Conservation (phyloP, 2,888 invertebrate species). For the Clitarchus hookeri region DNA sequence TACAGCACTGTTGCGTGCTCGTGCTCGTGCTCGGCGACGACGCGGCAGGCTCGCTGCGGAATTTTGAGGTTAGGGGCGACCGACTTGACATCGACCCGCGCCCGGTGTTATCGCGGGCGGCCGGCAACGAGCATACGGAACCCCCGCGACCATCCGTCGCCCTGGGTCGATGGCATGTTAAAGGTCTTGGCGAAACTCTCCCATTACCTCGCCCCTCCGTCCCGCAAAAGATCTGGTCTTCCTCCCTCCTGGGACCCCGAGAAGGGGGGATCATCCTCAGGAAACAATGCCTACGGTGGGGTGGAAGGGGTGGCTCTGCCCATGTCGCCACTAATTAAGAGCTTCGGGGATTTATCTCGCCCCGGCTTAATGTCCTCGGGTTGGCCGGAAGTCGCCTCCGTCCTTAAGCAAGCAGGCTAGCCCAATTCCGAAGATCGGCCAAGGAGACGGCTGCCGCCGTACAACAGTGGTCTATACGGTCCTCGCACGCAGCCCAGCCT, state of each 20-base stretch:
- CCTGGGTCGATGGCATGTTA: neutral
- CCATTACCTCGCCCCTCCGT: neutral
- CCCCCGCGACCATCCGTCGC: too few relatives aligned
- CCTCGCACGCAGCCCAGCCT: too few relatives aligned
- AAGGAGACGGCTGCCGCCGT: neutral
- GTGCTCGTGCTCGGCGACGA: neutral
- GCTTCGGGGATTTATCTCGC: conserved; percentile 24
- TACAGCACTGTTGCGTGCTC: too few relatives aligned
- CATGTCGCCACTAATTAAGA: conserved; percentile 25
- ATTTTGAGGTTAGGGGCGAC: too few relatives aligned
- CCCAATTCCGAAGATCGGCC: conserved; percentile 14
- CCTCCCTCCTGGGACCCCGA: neutral
- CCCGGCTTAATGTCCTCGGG: conserved; percentile 16
- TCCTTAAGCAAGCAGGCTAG: neutral
- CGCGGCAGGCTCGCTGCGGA: neutral
- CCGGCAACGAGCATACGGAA: neutral
- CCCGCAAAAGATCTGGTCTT: neutral
- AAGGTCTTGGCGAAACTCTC: conserved; percentile 3
- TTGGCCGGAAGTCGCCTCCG: neutral
- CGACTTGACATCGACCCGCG: neutral
- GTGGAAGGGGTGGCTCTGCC: neutral
- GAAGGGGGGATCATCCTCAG: neutral
- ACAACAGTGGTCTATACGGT: too few relatives aligned
- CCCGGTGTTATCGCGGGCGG: neutral
- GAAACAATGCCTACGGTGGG: neutral